Percentiles rank a stretch among this genome's conserved stretches.
Conservation (phyloP, 2,113 vertebrate species). For the Nibea albiflora region DNA sequence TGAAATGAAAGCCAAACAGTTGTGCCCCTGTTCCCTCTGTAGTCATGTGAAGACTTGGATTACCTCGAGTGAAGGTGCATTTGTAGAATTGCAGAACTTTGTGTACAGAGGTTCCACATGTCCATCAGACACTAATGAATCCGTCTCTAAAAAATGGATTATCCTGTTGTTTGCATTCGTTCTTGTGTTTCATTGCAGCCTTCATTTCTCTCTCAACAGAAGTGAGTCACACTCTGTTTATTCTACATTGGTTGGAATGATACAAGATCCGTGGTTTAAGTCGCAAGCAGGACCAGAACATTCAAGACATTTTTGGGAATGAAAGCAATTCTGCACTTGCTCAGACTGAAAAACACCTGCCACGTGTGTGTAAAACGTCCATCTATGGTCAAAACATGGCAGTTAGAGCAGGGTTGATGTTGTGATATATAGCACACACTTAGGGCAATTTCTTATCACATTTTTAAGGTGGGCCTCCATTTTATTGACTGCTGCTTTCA, state of each 20-base stretch:
- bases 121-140: slow-evolving; percentile 15
- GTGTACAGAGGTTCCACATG: slow-evolving; percentile 4
- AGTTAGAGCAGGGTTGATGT: slow-evolving; percentile 48
- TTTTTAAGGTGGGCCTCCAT: slow-evolving; percentile 66
- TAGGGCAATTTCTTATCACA: slow-evolving; percentile 69
- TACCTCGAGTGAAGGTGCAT: slow-evolving; percentile 41
- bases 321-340: slow-evolving; percentile 36
- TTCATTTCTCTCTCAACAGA: slow-evolving; percentile 39
- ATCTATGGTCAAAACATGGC: slow-evolving; percentile 59
- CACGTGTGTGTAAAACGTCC: slow-evolving; percentile 37
- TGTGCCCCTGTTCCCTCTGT: slow-evolving; percentile 50
- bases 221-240: slow-evolving; percentile 17
- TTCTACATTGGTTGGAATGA: slow-evolving; percentile 16
- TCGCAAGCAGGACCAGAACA: slow-evolving; percentile 39
- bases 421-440: slow-evolving; percentile 68
- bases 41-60: slow-evolving; percentile 29
- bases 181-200: slow-evolving; percentile 32
- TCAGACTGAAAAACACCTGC: slow-evolving; percentile 56
- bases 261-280: slow-evolving; percentile 21
- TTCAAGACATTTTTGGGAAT: slow-evolving; percentile 20
- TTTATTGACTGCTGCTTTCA: slow-evolving; percentile 79
- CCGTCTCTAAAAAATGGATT: slow-evolving; percentile 24
- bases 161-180: slow-evolving; percentile 20
- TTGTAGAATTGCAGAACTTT: slow-evolving; percentile 32
- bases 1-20: slow-evolving; percentile 63